Percentiles rank a stretch among this genome's conserved stretches.
Conservation (phyloP, 2,113 vertebrate genomes). For the Syrrhaptes paradoxus region DNA sequence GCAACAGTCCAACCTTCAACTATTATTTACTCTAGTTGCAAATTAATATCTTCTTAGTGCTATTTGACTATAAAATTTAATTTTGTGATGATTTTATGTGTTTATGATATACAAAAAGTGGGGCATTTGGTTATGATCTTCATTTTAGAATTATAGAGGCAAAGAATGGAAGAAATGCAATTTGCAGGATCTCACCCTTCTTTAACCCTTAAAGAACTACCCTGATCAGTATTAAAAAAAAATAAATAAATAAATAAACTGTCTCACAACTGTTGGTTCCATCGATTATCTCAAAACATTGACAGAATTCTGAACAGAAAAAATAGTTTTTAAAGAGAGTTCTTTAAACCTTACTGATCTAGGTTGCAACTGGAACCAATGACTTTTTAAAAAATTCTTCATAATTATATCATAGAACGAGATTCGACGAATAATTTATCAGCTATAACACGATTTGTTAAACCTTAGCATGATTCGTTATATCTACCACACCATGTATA, state of each 20-base stretch:
- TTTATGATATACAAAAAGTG: background rate
- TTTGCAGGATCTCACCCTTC: background rate
- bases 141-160: background rate
- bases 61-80: background rate
- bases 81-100: background rate
- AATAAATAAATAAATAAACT: background rate
- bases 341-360: background rate
- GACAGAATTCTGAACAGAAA: background rate
- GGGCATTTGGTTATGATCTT: background rate
- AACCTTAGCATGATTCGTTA: background rate
- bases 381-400: background rate
- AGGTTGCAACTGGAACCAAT: background rate
- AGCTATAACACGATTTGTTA: background rate
- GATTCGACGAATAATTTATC: background rate
- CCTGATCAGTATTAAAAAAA: background rate
- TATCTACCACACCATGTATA: background rate
- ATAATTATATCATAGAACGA: background rate
- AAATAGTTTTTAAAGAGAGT: background rate
- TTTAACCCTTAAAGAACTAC: background rate
- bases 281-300: background rate
- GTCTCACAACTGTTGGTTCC: background rate
- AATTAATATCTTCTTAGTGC: background rate
- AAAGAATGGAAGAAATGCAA: background rate
- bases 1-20: background rate
- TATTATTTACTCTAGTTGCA: background rate